A percentile compares a stretch with the other conserved stretches of the same genome.
Conservation (phyloP, 2,113 vertebrate species). For the Myiozetetes cayanensis region DNA sequence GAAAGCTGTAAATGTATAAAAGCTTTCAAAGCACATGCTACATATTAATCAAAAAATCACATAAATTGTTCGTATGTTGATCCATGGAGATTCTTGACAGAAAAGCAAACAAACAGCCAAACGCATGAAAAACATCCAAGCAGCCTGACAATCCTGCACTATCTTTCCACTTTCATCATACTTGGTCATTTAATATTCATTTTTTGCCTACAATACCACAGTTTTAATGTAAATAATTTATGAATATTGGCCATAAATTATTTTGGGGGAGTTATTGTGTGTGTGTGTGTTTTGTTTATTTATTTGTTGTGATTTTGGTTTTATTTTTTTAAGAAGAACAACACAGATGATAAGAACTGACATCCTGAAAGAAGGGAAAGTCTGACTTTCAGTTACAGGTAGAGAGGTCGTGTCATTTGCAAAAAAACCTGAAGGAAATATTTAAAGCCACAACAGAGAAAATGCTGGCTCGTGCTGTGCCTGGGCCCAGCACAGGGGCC, state of each 20-base stretch:
- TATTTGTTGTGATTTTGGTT: background rate
- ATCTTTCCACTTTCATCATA: conserved; percentile 19
- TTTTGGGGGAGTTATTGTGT: background rate
- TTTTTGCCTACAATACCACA: conserved; percentile 16
- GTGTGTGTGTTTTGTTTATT: background rate
- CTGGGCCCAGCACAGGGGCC: background rate
- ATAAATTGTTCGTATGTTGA: background rate
- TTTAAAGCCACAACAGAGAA: background rate
- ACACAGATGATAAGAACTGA: background rate
- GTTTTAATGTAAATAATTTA: conserved; percentile 21
- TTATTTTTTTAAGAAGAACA: background rate
- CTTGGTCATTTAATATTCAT: conserved; percentile 1
- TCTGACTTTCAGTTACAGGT: background rate
- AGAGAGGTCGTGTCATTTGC: background rate
- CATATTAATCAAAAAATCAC: conserved; percentile 29
- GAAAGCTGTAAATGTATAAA: background rate
- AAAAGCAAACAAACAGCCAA: conserved; percentile 44
- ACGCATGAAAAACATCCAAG: background rate
- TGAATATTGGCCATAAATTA: background rate
- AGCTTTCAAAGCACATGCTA: conserved; percentile 18
- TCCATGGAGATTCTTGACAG: conserved; percentile 3
- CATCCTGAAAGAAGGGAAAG: background rate
- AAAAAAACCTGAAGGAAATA: background rate
- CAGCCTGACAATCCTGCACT: background rate
- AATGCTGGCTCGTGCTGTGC: background rate